Percentiles rank a stretch among this genome's conserved stretches.
Conservation (phyloP, 2,797 vertebrate species). For the Cyprinodon diabolis region DNA sequence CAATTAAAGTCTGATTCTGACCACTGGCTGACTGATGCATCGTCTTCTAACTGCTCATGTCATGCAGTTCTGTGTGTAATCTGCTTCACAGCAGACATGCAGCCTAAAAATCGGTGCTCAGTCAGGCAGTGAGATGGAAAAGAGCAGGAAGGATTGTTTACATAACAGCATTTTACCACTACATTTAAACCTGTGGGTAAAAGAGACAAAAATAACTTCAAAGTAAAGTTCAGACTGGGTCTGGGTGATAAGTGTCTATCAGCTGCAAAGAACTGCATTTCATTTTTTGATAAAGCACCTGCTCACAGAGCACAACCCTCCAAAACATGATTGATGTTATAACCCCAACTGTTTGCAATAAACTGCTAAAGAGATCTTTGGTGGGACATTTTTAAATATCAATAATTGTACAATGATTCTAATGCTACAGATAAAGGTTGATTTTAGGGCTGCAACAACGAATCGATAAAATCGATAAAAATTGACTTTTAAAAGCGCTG, state of each 20-base stretch:
- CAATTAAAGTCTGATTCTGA: no score
- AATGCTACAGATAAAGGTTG: background rate
- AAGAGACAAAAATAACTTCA: background rate
- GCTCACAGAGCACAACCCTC: background rate
- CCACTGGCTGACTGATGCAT: background rate
- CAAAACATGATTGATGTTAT: background rate
- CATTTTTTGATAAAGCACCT: background rate
- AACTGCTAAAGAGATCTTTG: background rate
- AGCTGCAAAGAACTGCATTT: background rate
- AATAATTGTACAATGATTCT: background rate
- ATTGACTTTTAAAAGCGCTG: no score
- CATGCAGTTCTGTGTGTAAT: background rate
- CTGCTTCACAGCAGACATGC: background rate
- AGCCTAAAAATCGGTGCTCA: background rate
- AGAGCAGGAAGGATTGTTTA: background rate
- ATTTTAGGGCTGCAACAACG: no score
- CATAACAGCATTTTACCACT: background rate
- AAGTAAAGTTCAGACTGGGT: background rate
- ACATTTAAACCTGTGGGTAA: background rate
- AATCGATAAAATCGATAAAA: no score
- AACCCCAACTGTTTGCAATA: background rate
- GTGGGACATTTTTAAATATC: background rate
- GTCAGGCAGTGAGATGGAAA: background rate
- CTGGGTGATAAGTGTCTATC: background rate
- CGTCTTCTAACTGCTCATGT: background rate